Conservation (phyloP, 2,888 invertebrate species). For the Lamproptera curius region DNA sequence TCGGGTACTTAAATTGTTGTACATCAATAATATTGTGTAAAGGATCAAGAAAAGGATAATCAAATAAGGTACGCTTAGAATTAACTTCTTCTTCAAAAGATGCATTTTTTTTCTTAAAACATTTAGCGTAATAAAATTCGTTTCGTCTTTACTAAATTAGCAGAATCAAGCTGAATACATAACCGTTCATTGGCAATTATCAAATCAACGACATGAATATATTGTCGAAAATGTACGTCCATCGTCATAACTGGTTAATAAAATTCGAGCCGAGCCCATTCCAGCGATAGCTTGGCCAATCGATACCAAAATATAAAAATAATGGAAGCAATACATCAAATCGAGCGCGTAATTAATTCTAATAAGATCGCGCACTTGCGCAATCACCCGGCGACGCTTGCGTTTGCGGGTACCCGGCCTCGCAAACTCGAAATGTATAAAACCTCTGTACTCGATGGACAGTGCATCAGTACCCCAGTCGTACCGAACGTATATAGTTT, state of each 20-base stretch:
- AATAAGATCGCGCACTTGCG: conserved; percentile 27
- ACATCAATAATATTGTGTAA: no score
- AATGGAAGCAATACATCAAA: neutral
- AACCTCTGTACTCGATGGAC: conserved; percentile 15
- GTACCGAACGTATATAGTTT: conserved; percentile 21
- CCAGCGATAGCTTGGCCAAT: neutral
- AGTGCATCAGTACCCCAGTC: conserved; percentile 24
- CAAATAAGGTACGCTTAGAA: no score
- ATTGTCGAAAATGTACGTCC: neutral
- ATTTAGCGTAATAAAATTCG: no score
- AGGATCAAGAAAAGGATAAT: no score
- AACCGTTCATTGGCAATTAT: neutral
- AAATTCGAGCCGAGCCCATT: neutral
- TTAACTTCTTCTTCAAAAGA: no score
- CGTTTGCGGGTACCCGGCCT: conserved; percentile 9
- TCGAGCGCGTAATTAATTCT: conserved; percentile 23
- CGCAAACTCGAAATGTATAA: conserved; percentile 19
- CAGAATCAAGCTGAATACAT: no score
- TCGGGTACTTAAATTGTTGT: no score
- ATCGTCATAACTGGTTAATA: neutral
- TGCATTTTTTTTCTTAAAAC: no score
- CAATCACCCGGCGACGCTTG: conserved; percentile 21
- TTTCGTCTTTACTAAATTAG: no score
- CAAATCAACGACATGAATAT: neutral
- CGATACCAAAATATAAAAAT: neutral